Conservation (phyloP, 2,797 vertebrate species). For the Momotus momota region DNA sequence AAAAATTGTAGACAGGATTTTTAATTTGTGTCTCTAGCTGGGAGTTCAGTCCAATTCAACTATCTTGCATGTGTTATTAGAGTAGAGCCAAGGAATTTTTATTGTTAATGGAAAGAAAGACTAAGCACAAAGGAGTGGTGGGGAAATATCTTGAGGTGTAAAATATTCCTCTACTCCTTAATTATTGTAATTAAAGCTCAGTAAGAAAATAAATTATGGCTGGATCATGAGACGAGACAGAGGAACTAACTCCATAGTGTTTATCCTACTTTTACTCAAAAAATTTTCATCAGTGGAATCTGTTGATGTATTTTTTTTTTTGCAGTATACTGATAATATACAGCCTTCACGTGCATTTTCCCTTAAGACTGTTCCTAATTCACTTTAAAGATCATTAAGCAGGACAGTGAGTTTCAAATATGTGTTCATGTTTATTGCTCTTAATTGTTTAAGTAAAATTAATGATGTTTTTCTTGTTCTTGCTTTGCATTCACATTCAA, state of each 20-base stretch:
- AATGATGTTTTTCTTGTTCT: background rate
- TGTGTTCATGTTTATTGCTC: background rate
- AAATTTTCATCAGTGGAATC: background rate
- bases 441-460: background rate
- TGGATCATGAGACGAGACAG: background rate
- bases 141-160: background rate
- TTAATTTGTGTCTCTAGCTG: background rate
- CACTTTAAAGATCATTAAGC: background rate
- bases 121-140: background rate
- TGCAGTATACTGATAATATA: background rate
- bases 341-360: background rate
- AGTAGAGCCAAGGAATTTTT: background rate
- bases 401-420: background rate
- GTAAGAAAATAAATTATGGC: background rate
- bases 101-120: background rate
- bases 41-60: background rate
- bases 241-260: background rate
- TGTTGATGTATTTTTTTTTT: background rate
- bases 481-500: background rate
- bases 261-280: background rate
- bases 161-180: background rate
- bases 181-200: background rate
- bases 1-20: background rate
- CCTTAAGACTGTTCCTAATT: background rate
- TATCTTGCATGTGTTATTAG: background rate